Percentiles rank a stretch among this genome's conserved stretches.
phyloP scores from a whole-genome alignment of 2,888 invertebrate genomes.

The Cephus rjabovi region DNA sequence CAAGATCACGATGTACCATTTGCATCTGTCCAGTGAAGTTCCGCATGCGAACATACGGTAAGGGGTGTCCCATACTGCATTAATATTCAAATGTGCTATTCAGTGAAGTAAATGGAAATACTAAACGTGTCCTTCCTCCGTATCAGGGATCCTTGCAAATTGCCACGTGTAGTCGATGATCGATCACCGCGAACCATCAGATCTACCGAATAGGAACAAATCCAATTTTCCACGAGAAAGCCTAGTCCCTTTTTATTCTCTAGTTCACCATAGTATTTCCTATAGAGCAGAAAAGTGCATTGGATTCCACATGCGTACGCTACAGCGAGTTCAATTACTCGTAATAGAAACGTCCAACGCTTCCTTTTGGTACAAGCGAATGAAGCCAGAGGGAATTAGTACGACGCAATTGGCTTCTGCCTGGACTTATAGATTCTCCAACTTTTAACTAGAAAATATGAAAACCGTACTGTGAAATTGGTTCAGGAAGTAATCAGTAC shows the following conservation, averaged over 20 bases:
- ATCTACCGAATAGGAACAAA: neutral
- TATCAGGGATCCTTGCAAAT: neutral
- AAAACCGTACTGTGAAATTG: neutral
- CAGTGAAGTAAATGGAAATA: neutral
- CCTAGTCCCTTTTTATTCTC: neutral
- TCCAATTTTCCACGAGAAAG: neutral
- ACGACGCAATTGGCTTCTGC: neutral
- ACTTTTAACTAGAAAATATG: neutral
- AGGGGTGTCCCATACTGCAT: neutral
- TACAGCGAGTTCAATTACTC: neutral
- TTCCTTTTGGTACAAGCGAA: neutral
- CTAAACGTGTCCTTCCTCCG: neutral
- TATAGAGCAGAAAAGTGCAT: neutral
- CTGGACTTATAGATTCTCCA: neutral
- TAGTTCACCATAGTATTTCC: neutral
- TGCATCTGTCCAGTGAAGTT: conserved; percentile 31
- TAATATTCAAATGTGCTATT: neutral
- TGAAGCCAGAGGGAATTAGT: neutral
- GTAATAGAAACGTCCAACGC: neutral
- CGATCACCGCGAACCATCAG: neutral
- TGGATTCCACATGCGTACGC: neutral
- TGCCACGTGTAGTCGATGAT: neutral
- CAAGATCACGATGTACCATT: conserved; percentile 42
- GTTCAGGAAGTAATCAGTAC: neutral
- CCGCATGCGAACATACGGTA: neutral